Conservation (phyloP, 2,888 invertebrate genomes). For the Quadroppia sp. region DNA sequence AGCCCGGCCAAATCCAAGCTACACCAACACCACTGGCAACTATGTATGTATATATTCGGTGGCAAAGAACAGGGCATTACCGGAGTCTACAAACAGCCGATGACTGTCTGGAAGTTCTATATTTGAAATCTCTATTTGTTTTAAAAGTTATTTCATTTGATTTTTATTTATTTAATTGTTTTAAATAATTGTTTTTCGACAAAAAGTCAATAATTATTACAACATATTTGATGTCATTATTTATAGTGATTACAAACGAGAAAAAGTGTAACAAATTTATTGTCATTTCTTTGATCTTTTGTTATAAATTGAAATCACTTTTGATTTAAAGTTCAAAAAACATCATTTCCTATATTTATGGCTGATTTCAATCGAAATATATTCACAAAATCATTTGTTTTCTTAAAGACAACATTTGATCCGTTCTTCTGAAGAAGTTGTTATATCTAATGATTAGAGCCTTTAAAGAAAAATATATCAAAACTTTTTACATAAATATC, state of each 20-base stretch:
- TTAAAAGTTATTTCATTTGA: not conserved
- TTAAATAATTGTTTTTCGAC: not conserved
- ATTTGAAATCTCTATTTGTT: slow-evolving; percentile 42
- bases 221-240: not conserved
- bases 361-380: not conserved
- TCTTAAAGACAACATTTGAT: not conserved
- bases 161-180: not conserved
- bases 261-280: not conserved
- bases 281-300: no score
- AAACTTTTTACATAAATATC: not conserved
- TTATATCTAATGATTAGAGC: not conserved
- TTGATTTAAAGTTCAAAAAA: not conserved
- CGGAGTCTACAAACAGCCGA: slow-evolving; percentile 68
- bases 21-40: slow-evolving; percentile 50
- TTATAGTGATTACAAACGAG: no score
- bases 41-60: slow-evolving; percentile 68
- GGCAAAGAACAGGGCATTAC: slow-evolving; percentile 74
- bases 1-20: slow-evolving; percentile 43
- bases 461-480: not conserved
- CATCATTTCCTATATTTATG: not conserved
- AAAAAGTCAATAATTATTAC: not conserved
- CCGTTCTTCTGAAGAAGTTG: not conserved
- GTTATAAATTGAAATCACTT: not conserved
- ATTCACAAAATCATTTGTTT: not conserved
- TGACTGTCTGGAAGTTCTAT: slow-evolving; percentile 73